Percentiles rank a stretch among this genome's conserved stretches.
phyloP scores from a whole-genome alignment of 2,888 invertebrate genomes.

The Microctonus aethiopoides region DNA sequence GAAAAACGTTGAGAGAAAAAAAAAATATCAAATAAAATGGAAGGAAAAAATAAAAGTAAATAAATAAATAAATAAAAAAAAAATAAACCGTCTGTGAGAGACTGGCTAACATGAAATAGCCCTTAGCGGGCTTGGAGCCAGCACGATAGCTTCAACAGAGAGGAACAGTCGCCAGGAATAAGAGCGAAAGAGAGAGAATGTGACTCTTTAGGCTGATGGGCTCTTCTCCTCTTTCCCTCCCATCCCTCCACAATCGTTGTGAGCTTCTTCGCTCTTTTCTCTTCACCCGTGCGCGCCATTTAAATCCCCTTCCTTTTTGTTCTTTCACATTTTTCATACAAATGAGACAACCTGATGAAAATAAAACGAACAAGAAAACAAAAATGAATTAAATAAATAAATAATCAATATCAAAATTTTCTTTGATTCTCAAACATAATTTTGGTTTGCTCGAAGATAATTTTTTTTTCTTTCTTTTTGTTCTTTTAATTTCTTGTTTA shows the following conservation, averaged over 20 bases:
- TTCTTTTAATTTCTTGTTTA: not conserved
- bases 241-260: conserved; percentile 35
- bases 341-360: not conserved
- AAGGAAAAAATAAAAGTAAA: not conserved
- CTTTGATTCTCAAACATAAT: not conserved
- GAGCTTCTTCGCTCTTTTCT: conserved; percentile 34
- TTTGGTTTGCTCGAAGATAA: not conserved
- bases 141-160: conserved; percentile 57
- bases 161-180: not conserved
- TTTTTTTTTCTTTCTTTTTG: not conserved
- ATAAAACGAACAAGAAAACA: not conserved
- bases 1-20: conserved; percentile 50
- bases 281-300: conserved; percentile 24
- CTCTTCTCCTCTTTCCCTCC: conserved; percentile 55
- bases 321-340: not conserved
- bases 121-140: conserved; percentile 59
- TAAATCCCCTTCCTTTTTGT: conserved; percentile 15
- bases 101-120: conserved; percentile 66
- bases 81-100: conserved; percentile 55
- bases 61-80: conserved; percentile 43
- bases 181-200: not conserved
- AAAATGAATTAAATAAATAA: not conserved
- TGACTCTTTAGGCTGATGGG: conserved; percentile 64
- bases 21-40: conserved; percentile 45
- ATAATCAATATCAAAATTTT: not conserved